phyloP scores from a whole-genome alignment of 2,113 vertebrate genomes.

The Elephas maximus region DNA sequence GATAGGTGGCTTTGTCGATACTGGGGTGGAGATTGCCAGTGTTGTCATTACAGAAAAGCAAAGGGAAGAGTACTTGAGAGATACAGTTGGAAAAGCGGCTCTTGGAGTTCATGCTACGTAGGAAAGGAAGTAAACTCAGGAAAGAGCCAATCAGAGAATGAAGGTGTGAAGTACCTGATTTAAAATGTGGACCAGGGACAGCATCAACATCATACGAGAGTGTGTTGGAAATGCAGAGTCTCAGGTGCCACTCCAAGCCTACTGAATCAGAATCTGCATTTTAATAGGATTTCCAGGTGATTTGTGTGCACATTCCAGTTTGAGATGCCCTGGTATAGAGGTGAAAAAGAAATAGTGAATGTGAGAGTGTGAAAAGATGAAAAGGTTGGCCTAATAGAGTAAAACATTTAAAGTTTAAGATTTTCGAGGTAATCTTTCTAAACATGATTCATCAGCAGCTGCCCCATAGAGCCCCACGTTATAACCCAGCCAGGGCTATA shows the following conservation, averaged over 20 bases:
- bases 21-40: background rate
- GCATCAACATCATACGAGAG: background rate
- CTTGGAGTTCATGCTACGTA: background rate
- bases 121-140: conserved; percentile 16
- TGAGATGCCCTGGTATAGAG: background rate
- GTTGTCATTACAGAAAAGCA: background rate
- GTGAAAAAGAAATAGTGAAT: background rate
- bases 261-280: background rate
- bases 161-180: background rate
- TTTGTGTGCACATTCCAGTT: background rate
- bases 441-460: background rate
- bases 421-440: conserved; percentile 40
- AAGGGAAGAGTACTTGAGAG: background rate
- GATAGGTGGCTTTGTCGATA: background rate
- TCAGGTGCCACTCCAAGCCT: background rate
- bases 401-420: background rate
- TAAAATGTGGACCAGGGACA: background rate
- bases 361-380: background rate
- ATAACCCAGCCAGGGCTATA: background rate
- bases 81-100: background rate
- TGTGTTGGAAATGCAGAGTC: background rate
- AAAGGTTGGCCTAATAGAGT: background rate
- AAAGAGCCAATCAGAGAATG: background rate
- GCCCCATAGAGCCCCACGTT: background rate
- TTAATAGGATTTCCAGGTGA: background rate